phyloP scores from a whole-genome alignment of 2,797 vertebrate species.

The Diplodus puntazzo region DNA sequence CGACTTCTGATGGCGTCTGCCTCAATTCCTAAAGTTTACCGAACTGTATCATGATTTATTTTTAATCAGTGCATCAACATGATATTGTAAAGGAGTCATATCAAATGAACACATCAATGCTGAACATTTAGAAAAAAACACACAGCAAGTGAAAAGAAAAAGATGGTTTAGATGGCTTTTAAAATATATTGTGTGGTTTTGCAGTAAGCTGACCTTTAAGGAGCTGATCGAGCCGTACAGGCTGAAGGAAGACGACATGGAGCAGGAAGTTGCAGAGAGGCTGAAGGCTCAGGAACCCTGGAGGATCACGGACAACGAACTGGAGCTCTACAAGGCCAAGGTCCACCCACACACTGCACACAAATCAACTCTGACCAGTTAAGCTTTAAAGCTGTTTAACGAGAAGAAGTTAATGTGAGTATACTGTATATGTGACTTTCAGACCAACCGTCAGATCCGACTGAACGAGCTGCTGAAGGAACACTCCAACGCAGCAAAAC shows the following conservation, averaged over 20 bases:
- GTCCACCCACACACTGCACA: conserved; percentile 66
- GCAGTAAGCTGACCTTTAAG: conserved; percentile 92
- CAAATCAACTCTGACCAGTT: neutral
- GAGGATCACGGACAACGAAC: conserved; percentile 98
- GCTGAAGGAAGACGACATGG: conserved; percentile 97
- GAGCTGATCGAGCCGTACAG: conserved; percentile 96
- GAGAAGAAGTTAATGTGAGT: fast-evolving
- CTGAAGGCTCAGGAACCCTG: conserved; percentile 96
- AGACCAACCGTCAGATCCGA: conserved; percentile 96
- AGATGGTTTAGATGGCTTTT: neutral
- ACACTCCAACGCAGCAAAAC: conserved; percentile 92
- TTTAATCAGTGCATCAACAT: neutral
- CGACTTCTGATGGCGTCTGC: neutral
- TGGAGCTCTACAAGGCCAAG: conserved; percentile 97
- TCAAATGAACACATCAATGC: no score
- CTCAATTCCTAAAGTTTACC: neutral
- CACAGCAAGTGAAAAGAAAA: neutral
- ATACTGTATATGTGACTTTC: conserved; percentile 58
- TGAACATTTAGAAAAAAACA: neutral
- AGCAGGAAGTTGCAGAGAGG: conserved; percentile 94
- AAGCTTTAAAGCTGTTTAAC: neutral
- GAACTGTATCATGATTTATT: neutral
- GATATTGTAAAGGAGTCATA: neutral
- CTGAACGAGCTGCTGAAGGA: conserved; percentile 97
- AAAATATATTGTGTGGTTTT: neutral